A percentile compares a stretch with the other conserved stretches of the same genome.
These are phyloP conservation scores for Ormyrus labotus DNA, from an alignment of 2,888 invertebrate genomes.

Conservation along the genomic window DNA sequence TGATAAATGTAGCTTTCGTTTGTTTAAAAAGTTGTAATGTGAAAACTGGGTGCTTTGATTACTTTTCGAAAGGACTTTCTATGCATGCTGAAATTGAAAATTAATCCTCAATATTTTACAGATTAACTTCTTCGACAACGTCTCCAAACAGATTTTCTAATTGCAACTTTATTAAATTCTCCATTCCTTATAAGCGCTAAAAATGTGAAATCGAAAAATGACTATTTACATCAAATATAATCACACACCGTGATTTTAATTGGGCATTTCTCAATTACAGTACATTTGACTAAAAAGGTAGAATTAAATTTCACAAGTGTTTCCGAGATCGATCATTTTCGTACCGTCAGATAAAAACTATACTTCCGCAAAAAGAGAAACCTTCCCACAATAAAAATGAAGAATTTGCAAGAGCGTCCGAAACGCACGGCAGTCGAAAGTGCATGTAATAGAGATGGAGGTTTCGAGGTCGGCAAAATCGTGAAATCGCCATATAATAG, in stretches of 20 bases:
- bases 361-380: constrained; percentile 32
- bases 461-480: constrained; percentile 41
- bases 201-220: no score
- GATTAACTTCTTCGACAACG: no score
- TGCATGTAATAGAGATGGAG: constrained; percentile 33
- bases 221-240: not conserved
- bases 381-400: constrained; percentile 16
- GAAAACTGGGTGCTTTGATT: no score
- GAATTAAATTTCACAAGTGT: constrained; percentile 14
- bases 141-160: no score
- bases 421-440: constrained; percentile 21
- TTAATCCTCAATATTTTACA: no score
- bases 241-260: constrained; percentile 8
- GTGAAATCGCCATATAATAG: constrained; percentile 37
- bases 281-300: not conserved
- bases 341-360: not conserved
- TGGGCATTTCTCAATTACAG: constrained; percentile 9
- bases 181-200: no score
- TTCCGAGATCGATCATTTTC: constrained; percentile 7
- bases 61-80: no score
- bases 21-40: no score
- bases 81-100: no score
- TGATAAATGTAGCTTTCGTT: no score
- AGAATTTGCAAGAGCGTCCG: not conserved
- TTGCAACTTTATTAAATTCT: no score